Conservation (phyloP, 2,888 invertebrate genomes). For the Himalopsyche kuldschensis region DNA sequence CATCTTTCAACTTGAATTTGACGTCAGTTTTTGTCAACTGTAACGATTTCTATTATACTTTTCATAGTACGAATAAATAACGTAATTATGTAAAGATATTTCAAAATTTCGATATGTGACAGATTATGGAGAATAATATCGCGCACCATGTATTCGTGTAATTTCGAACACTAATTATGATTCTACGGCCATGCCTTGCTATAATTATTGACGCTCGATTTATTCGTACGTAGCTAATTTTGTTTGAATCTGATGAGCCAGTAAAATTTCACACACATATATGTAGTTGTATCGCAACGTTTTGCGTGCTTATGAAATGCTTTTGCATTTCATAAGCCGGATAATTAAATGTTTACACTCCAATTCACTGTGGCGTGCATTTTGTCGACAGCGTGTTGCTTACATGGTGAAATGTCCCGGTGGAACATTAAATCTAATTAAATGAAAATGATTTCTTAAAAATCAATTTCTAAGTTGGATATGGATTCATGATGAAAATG, state of each 20-base stretch:
- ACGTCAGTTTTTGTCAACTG: no score
- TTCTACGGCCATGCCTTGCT: background rate
- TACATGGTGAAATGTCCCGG: no score
- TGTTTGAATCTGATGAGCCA: slow-evolving; percentile 11
- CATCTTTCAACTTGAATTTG: no score
- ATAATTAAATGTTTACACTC: background rate
- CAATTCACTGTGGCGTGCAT: background rate
- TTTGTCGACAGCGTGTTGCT: background rate
- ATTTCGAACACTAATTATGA: background rate
- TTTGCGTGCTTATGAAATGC: background rate
- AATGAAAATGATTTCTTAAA: no score
- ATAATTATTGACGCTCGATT: slow-evolving; percentile 25
- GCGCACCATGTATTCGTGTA: background rate
- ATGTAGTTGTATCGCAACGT: background rate
- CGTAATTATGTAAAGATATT: no score
- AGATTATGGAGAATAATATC: no score
- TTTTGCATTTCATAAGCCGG: background rate
- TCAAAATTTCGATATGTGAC: no score
- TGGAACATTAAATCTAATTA: no score
- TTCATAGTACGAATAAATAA: no score
- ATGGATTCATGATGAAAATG: no score
- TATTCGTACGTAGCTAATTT: slow-evolving; percentile 29
- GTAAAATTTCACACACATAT: slow-evolving; percentile 22
- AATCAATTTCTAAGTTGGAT: no score
- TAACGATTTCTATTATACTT: no score